Evolutionary conservation across 2,113 vertebrate genomes (phyloP).

Genomic region (Sisor rabdophorus): DNA sequence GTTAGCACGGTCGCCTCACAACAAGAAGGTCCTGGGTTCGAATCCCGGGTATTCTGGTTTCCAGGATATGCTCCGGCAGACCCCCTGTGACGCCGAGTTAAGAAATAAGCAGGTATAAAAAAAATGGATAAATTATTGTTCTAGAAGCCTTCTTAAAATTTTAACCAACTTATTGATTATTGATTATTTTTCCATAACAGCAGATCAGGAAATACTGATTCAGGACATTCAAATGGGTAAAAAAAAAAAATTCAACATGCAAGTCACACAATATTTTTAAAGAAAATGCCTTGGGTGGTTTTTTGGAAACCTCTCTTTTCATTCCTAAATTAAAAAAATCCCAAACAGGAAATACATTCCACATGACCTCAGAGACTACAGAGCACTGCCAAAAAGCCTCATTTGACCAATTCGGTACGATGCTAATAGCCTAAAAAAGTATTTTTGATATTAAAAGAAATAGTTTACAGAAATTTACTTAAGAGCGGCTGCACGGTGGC

Average conservation of each 20-base stretch:
- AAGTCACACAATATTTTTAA: background rate
- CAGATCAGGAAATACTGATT: background rate
- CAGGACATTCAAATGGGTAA: too few relatives aligned
- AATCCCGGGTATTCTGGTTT: too few relatives aligned
- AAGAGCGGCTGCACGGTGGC: too few relatives aligned
- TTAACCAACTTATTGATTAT: background rate
- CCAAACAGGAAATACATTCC: conserved; percentile 61
- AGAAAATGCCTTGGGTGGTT: background rate
- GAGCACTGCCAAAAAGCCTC: conserved; percentile 34
- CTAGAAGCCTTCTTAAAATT: too few relatives aligned
- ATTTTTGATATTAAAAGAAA: background rate
- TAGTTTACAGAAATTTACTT: background rate
- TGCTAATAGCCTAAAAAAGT: conserved; percentile 11
- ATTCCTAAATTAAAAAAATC: conserved; percentile 40
- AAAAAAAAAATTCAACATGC: too few relatives aligned
- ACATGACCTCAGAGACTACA: conserved; percentile 52
- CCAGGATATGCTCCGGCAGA: too few relatives aligned
- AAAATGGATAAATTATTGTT: too few relatives aligned
- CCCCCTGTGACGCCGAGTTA: too few relatives aligned
- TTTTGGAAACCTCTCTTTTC: conserved; percentile 17
- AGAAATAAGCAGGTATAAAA: too few relatives aligned
- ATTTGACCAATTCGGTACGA: conserved; percentile 25
- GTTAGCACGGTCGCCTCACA: too few relatives aligned
- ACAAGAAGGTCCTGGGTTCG: too few relatives aligned
- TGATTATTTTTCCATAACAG: background rate